These are phyloP conservation scores for Zeuzera pyrina DNA, from an alignment of 2,888 invertebrate genomes.

Conservation along the genomic window DNA sequence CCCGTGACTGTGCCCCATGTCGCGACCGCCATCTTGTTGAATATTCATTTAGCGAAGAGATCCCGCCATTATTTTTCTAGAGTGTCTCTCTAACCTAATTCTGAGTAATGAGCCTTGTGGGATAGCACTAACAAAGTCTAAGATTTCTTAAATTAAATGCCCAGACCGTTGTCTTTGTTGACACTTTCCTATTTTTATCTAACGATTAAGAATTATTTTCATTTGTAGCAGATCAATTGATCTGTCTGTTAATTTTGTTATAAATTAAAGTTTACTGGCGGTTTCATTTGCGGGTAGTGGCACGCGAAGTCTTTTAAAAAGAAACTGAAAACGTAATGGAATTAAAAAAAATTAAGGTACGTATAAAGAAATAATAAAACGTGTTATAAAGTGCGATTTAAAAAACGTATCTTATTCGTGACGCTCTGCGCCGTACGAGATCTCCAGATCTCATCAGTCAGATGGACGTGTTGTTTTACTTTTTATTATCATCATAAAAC, in stretches of 20 bases:
- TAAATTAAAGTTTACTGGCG: too few relatives aligned
- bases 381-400: background rate
- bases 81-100: conserved; percentile 48
- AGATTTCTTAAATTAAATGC: conserved; percentile 36
- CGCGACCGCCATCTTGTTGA: conserved; percentile 38
- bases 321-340: conserved; percentile 1
- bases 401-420: background rate
- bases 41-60: conserved; percentile 49
- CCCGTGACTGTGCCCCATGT: conserved; percentile 25
- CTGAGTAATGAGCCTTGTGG: conserved; percentile 47
- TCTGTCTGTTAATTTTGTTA: too few relatives aligned
- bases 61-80: conserved; percentile 47
- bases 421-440: conserved; percentile 18
- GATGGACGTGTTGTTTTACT: conserved; percentile 57
- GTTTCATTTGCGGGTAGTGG: too few relatives aligned
- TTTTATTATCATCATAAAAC: conserved; percentile 57
- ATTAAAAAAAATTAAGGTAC: background rate
- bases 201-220: too few relatives aligned
- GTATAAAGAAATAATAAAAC: background rate
- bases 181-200: conserved; percentile 13
- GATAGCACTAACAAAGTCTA: conserved; percentile 30
- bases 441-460: conserved; percentile 53
- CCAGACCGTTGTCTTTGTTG: conserved; percentile 25
- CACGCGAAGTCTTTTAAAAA: too few relatives aligned
- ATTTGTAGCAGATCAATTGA: too few relatives aligned